Base-by-base conservation (phyloP, 1,140 invertebrate genomes). In the Tetragonula clypearis region DNA sequence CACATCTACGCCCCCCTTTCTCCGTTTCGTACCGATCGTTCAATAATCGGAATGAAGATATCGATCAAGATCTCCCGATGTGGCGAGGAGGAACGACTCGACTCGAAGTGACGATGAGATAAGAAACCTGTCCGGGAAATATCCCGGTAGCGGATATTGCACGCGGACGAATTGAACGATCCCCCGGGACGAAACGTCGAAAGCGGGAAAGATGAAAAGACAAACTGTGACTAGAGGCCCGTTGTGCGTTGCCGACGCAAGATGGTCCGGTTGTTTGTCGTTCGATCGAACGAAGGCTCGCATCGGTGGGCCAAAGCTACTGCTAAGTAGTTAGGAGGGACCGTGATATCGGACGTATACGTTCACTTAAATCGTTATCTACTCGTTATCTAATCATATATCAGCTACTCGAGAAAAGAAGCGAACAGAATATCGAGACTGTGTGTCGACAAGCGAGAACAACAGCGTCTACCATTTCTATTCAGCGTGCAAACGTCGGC, bases 321-420 rank as follows among this genome's bases (percentile, higher is more conserved):
- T 90, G 92, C 94, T 95, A 95, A 93, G 92, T 95, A 94, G 93
- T 94, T 92, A 95, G 94, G 94, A 95, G 94, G 94, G 94, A 95
- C 93, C 93, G 93, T 94, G 94, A 95, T 95, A 94, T 95, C 93
- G 94, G 94, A 95, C 94, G 93, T 93, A 66, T 78, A 94, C 91
- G 89, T 94, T 95, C 89, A 93, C 93, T 94, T 93, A 94, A 93
- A 94, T 91, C 92, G 92, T 92, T 92, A 83, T 56, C 92, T 94
- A 94, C 89, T 11, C 89, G 91, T 35, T 35, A 92, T 90, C 91
- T 94, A 93, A 88, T 30, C 30, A 65, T 72, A 65, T 72, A 53
- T 53, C 69, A 58, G 71, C 80, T 88, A 81, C n/a, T 53, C 69
- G 72, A 82, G 77, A 49, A 41, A 49, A 41, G 81, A 89, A 89